Base-by-base conservation (phyloP, 2,113 vertebrate genomes). In the Xenopus laevis region DNA sequence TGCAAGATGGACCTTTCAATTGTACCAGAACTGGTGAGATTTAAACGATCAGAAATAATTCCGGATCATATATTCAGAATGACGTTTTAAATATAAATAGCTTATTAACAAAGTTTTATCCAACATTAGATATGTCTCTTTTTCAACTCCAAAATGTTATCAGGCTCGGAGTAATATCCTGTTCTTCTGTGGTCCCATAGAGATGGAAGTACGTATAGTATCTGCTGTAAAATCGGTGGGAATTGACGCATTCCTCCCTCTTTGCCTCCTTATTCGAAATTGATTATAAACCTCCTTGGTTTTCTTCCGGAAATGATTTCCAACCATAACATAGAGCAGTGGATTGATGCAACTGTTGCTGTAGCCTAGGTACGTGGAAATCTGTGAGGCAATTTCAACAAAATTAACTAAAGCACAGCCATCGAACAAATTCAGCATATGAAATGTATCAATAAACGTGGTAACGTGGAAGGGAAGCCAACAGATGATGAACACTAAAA, bases 271-370 rank as follows among this genome's bases (percentile, higher is more conserved):
- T 13, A 17, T 20, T 2, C 77, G 61, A 52, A 88, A 82, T 3
- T 83, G 66, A 23, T 75, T 52, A 71, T 83, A 92, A 61, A 98
- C 79, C 78, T 98, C 95, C n/a, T 30, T 44, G 0, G 87, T 91
- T 77, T 98, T 99, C 82, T 93, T 97, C 72, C 93, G 88, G 84
- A 98, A 99, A 82, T 94, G 94, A 83, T 96, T 96, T 21, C 97
- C 96, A 0, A 99, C 94, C 0, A 99, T 89, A 52, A 98, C 95
- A 0, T 98, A 99, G 9, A 98, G 82, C 62, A 98, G 69, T 0
- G 97, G 97, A 83, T 99, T 99, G 65, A 99, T 87, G 68, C 94
- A 93, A 79, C 96, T 98, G 87, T 98, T 99, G 85, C 93, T 94
- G 17, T 92, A 95, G 72, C 87, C 92, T 12, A 94, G 74, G 74